These are phyloP conservation scores for Coleophora deauratella DNA, from an alignment of 2,888 invertebrate species.

Conservation along the genomic window DNA sequence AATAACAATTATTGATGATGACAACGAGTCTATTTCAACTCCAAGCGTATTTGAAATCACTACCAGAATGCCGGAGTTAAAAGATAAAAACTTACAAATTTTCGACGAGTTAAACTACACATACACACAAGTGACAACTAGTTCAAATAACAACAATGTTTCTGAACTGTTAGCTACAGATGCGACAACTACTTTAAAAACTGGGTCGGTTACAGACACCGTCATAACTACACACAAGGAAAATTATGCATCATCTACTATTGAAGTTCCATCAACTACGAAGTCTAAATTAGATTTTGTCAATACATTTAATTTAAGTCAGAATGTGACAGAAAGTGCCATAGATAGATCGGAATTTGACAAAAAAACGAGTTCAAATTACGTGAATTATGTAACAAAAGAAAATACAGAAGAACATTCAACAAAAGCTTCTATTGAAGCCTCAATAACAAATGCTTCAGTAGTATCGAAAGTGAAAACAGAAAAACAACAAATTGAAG, in stretches of 20 bases:
- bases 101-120: no score
- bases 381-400: background rate
- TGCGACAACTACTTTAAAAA: background rate
- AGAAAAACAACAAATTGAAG: slow-evolving; percentile 2
- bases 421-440: background rate
- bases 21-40: slow-evolving; percentile 22
- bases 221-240: background rate
- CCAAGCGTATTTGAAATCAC: slow-evolving; percentile 40
- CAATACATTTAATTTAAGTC: no score
- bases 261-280: background rate
- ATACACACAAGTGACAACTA: no score
- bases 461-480: background rate
- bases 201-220: background rate
- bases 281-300: no score
- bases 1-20: slow-evolving; percentile 36
- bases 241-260: background rate
- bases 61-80: slow-evolving; percentile 38
- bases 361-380: background rate
- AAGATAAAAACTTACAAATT: slow-evolving; percentile 15
- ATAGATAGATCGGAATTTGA: background rate
- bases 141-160: background rate
- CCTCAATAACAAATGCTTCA: no score
- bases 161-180: background rate
- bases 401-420: background rate
- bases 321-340: background rate